phyloP scores from a whole-genome alignment of 2,888 invertebrate species.

The Erannis defoliaria region DNA sequence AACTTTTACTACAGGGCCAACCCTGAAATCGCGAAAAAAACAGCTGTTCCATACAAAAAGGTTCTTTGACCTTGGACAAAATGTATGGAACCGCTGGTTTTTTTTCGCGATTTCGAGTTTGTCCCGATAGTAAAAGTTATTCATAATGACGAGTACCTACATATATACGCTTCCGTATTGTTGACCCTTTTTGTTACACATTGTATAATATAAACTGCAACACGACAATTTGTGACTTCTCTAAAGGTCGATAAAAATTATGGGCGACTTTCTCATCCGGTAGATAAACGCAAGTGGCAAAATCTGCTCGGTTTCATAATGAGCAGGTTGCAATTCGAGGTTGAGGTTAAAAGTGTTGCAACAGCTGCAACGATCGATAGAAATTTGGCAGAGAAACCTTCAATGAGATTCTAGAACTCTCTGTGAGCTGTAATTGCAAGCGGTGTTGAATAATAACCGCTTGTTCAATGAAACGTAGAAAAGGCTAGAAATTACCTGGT shows the following conservation, averaged over 20 bases:
- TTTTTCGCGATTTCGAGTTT: too few species aligned
- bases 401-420: slow-evolving; percentile 30
- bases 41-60: too few species aligned
- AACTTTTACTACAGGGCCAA: too few species aligned
- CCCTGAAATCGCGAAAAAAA: too few species aligned
- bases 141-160: too few species aligned
- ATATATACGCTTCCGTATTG: too few species aligned
- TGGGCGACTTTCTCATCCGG: slow-evolving; percentile 14
- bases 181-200: too few species aligned
- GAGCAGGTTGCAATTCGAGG: slow-evolving; percentile 24
- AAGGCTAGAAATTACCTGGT: background rate
- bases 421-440: slow-evolving; percentile 6
- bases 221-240: background rate
- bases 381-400: slow-evolving; percentile 30
- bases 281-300: slow-evolving; percentile 3
- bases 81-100: too few species aligned
- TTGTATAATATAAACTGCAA: too few species aligned
- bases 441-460: background rate
- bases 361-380: slow-evolving; percentile 25
- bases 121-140: too few species aligned
- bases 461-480: slow-evolving; percentile 8
- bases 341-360: slow-evolving; percentile 27
- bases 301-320: slow-evolving; percentile 22
- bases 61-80: too few species aligned
- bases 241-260: background rate